Evolutionary conservation across 2,113 vertebrate genomes (phyloP).

Genomic region (Crotalus viridis): DNA sequence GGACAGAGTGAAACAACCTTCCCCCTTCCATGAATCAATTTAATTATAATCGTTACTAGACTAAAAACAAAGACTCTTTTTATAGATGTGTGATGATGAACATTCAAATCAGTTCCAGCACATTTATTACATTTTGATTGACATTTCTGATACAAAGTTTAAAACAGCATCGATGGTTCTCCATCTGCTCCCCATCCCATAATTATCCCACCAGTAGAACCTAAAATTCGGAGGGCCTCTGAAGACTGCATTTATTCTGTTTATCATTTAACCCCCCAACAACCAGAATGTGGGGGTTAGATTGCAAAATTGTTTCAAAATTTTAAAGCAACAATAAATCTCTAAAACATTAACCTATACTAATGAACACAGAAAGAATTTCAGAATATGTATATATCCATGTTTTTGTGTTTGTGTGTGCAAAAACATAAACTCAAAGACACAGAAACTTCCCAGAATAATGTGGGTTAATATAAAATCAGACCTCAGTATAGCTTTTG

Average conservation of each 20-base stretch:
- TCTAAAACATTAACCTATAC: neutral
- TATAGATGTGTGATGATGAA: neutral
- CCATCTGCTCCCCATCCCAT: neutral
- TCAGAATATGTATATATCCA: neutral
- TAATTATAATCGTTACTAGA: slow-evolving; percentile 16
- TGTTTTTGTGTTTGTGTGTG: neutral
- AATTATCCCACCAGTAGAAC: neutral
- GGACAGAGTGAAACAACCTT: neutral
- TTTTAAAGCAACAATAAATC: neutral
- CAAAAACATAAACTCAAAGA: neutral
- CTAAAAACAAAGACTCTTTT: neutral
- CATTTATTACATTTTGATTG: neutral
- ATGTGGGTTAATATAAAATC: neutral
- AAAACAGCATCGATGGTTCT: neutral
- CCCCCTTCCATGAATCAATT: neutral
- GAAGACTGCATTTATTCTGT: neutral
- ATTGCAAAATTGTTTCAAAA: neutral
- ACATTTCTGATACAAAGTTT: neutral
- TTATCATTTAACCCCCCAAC: neutral
- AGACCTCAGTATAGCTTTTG: neutral
- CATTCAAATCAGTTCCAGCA: neutral
- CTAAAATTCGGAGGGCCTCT: neutral
- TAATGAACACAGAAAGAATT: neutral
- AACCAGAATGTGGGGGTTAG: neutral
- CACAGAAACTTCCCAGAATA: neutral